Conservation (phyloP, 2,113 vertebrate genomes). For the Bagarius yarrelli region DNA sequence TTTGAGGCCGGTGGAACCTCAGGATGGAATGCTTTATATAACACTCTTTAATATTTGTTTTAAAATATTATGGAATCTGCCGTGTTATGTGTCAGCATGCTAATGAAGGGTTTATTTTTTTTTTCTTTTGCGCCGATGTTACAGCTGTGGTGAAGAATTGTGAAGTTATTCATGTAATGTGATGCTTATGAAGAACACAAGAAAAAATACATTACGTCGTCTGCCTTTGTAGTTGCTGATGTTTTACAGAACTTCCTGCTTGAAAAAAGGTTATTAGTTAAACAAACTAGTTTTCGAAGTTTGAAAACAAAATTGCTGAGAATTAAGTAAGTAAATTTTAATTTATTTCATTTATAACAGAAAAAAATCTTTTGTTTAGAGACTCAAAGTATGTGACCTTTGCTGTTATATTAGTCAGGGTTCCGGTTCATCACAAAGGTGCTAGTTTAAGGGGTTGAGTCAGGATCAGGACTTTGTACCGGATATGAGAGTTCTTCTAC, state of each 20-base stretch:
- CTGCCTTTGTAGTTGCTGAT: not conserved
- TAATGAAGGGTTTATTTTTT: slow-evolving; percentile 37
- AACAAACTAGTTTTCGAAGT: not conserved
- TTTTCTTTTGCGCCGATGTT: not conserved
- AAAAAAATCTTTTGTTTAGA: too few relatives aligned
- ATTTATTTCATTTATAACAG: too few relatives aligned
- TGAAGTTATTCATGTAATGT: slow-evolving; percentile 43
- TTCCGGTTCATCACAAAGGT: too few relatives aligned
- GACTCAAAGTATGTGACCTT: too few relatives aligned
- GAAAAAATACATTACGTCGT: slow-evolving; percentile 43
- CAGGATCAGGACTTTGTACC: too few relatives aligned
- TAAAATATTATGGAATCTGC: slow-evolving; percentile 63
- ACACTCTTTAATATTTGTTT: slow-evolving; percentile 62
- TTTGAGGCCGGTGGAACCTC: slow-evolving; percentile 10
- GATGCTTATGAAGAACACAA: slow-evolving; percentile 37
- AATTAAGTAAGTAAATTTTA: too few relatives aligned
- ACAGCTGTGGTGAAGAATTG: slow-evolving; percentile 26
- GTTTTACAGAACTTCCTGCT: not conserved
- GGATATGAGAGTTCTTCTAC: too few relatives aligned
- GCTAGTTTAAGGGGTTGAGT: too few relatives aligned
- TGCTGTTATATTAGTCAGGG: too few relatives aligned
- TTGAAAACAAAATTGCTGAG: too few relatives aligned
- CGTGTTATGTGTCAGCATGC: slow-evolving; percentile 66
- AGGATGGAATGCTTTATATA: slow-evolving; percentile 14
- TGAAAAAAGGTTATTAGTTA: not conserved